These are phyloP conservation scores for Agonopterix subpropinquella DNA, from an alignment of 2,888 invertebrate species.

Conservation along the genomic window DNA sequence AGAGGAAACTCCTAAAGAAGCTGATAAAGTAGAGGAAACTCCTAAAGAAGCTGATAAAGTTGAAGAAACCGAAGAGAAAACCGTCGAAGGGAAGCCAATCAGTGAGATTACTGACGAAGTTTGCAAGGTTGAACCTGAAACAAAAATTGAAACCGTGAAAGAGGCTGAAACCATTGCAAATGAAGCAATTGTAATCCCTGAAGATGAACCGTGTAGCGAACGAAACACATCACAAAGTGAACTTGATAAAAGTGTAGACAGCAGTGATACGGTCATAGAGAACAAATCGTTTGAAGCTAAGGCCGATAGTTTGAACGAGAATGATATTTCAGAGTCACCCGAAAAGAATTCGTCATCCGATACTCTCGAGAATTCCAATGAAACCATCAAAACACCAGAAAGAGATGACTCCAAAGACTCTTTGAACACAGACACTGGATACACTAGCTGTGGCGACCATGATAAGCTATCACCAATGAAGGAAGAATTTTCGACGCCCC, in stretches of 20 bases:
- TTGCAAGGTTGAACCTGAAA: not conserved
- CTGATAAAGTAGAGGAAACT: not conserved
- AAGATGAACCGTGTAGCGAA: conserved; percentile 12
- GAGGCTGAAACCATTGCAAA: conserved; percentile 3
- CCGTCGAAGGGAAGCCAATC: conserved; percentile 2
- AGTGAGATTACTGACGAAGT: not conserved
- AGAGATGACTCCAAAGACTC: conserved; percentile 44
- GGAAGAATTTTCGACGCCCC: conserved; percentile 10
- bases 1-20: not conserved
- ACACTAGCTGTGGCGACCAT: conserved; percentile 29
- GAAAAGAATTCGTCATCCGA: conserved; percentile 27
- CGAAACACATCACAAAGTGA: conserved; percentile 42
- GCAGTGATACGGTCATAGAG: conserved; percentile 56
- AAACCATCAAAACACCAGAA: conserved; percentile 32
- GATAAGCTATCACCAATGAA: conserved; percentile 13
- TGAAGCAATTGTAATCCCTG: conserved; percentile 10
- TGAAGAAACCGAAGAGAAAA: not conserved
- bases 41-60: not conserved
- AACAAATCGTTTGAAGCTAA: conserved; percentile 44
- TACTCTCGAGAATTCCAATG: conserved; percentile 30
- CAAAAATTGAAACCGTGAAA: not conserved
- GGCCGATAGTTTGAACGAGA: conserved; percentile 22
- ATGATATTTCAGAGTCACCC: conserved; percentile 18
- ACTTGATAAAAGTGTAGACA: conserved; percentile 53
- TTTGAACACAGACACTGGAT: conserved; percentile 36